Base-by-base conservation (phyloP, 2,888 invertebrate genomes). In the Drosophila birchii region DNA sequence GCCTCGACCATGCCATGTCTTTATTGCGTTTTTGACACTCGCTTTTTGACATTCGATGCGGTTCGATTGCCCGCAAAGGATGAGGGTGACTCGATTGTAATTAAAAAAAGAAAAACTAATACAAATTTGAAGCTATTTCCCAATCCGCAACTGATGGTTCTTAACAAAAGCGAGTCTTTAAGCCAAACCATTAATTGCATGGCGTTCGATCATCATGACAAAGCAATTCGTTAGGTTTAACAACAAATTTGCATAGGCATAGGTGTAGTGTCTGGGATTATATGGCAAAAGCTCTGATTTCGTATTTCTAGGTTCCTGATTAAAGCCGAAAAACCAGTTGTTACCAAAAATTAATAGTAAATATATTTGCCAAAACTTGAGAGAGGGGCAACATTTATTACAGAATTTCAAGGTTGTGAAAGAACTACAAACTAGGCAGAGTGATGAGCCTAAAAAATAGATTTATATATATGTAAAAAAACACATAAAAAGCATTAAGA, bases 1-100 rank as follows among this genome's bases (percentile, higher is more conserved):
- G 68, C 56, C 61, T 72, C 69, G 70, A 49, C 70, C 71, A 51
- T 69, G 55, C 62, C 71, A 51, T 55, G 49, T 69, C 61, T 69
- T 69, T 55, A 55, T 18, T 34, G 47, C 34, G 23, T 20, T 34
- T 60, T 64, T 64, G 61, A 49, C 63, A 60, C 47, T 68, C 55
- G 54, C n/a, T 34, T 51, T 51, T 51, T 64, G 64, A 51, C 64
- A 47, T 64, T 64, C 61, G 61, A 26, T 32, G 12, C 34, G 51
- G 51, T 9, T 16, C 34, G 34, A 51, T 20, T 9, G 43, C 41
- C 43, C 7, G 29, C 43, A 32, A 18, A 44, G 57, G 47, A 47
- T 26, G 38, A n/a, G 20, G 12, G 7, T 16, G 51, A 11, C 34
- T 16, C 11, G 34, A 23, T 53, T 36, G 51, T 11, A 53, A 53